phyloP scores from a whole-genome alignment of 2,888 invertebrate genomes.

The Copidosoma aretas region DNA sequence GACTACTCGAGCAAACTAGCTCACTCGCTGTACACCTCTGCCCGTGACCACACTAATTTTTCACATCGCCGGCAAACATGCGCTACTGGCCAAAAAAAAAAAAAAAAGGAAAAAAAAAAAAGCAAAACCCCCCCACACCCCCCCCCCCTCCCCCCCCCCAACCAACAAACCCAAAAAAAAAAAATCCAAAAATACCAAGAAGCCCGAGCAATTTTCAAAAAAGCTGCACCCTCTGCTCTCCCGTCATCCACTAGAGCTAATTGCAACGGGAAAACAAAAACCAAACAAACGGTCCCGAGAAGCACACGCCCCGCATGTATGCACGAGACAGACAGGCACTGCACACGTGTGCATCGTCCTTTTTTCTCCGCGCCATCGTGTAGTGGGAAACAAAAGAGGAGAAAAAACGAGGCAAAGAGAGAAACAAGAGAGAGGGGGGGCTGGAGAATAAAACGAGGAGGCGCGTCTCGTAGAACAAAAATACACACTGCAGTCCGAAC shows the following conservation, averaged over 20 bases:
- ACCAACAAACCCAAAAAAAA: too few relatives aligned
- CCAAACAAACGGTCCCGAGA: too few relatives aligned
- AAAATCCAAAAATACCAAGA: too few relatives aligned
- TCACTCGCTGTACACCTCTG: too few relatives aligned
- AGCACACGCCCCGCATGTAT: background rate
- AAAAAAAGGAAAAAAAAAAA: too few relatives aligned
- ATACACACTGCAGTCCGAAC: slow-evolving; percentile 3
- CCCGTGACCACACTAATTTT: too few relatives aligned
- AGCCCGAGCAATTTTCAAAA: too few relatives aligned
- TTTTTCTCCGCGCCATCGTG: background rate
- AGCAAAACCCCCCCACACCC: background rate
- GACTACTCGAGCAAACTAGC: too few relatives aligned
- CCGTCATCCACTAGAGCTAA: background rate
- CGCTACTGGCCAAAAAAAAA: too few relatives aligned
- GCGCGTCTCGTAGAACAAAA: slow-evolving; percentile 14
- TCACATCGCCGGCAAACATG: too few relatives aligned
- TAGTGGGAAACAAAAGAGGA: background rate
- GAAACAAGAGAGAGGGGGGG: background rate
- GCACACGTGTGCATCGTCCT: background rate
- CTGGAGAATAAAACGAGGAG: background rate
- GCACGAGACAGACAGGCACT: background rate
- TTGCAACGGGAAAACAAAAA: background rate
- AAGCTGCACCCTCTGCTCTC: too few relatives aligned
- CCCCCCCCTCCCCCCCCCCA: too few relatives aligned
- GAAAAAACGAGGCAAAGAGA: slow-evolving; percentile 14